Evolutionary conservation across 1,140 invertebrate genomes (phyloP).

Genomic region (Drosophila punjabiensis): DNA sequence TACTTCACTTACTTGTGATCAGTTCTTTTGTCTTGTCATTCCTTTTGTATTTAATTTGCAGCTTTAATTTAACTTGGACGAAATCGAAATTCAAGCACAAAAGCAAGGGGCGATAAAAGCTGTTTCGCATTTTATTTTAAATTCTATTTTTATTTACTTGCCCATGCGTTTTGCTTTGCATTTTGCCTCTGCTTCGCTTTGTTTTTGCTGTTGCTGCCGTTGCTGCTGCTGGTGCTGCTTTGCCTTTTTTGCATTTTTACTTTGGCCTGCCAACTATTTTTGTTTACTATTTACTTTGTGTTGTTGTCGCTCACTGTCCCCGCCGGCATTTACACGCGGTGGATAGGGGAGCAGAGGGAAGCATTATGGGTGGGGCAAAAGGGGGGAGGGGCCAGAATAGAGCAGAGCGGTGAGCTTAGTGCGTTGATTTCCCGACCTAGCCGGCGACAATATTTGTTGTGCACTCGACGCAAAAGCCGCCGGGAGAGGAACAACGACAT

Average conservation of each 20-base stretch:
- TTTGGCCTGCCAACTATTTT: conserved; percentile 80
- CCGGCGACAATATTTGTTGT: conserved; percentile 83
- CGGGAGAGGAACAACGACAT: conserved; percentile 20
- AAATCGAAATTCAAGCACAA: conserved; percentile 38
- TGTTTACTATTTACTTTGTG: conserved; percentile 83
- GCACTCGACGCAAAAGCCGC: conserved; percentile 68
- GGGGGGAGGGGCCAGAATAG: neutral
- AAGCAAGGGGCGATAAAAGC: conserved; percentile 47
- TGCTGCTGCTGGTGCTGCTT: conserved; percentile 8
- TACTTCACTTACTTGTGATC: conserved; percentile 6
- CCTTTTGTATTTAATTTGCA: conserved; percentile 51
- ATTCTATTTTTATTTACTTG: conserved; percentile 79
- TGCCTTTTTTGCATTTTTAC: conserved; percentile 73
- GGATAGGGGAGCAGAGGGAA: neutral
- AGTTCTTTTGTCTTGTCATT: conserved; percentile 2
- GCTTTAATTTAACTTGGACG: conserved; percentile 68
- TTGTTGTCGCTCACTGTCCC: conserved; percentile 48
- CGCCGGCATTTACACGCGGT: conserved; percentile 24
- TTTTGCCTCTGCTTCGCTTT: conserved; percentile 29
- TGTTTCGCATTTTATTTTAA: conserved; percentile 72
- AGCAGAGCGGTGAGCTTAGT: conserved; percentile 48
- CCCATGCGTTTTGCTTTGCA: conserved; percentile 55
- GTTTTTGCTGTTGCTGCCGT: conserved; percentile 21
- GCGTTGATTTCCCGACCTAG: conserved; percentile 82
- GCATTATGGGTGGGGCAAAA: neutral